Conservation (phyloP, 1,140 invertebrate species). For the Sipha flava region DNA sequence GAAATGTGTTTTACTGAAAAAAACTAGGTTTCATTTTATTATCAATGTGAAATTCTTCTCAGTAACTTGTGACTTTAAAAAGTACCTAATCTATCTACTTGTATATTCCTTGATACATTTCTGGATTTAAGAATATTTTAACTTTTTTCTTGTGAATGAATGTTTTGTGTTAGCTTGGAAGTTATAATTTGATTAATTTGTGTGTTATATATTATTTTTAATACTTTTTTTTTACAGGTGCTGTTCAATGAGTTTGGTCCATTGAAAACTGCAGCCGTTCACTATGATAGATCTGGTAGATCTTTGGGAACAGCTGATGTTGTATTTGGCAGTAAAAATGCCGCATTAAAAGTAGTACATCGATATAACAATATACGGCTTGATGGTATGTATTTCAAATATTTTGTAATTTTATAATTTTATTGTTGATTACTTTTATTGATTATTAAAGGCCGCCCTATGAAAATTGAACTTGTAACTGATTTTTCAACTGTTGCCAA, state of each 20-base stretch:
- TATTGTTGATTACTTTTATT: not conserved
- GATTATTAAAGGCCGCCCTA: conserved; percentile 62
- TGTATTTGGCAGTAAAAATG: conserved; percentile 79
- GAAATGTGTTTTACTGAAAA: not conserved
- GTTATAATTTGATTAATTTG: not conserved
- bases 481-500: conserved; percentile 50
- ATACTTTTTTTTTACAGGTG: conserved; percentile 58
- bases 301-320: conserved; percentile 95
- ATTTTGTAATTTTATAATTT: conserved; percentile 4
- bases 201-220: not conserved
- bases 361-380: conserved; percentile 96
- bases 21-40: not conserved
- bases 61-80: not conserved
- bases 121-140: not conserved
- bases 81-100: not conserved
- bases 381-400: conserved; percentile 58
- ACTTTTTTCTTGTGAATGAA: not conserved
- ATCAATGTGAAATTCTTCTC: conserved; percentile 11
- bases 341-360: conserved; percentile 93
- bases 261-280: conserved; percentile 85
- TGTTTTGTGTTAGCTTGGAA: not conserved
- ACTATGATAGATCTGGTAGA: conserved; percentile 93
- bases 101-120: not conserved
- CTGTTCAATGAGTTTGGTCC: conserved; percentile 94
- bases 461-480: conserved; percentile 87